Conservation (phyloP, 2,797 vertebrate species). For the Merluccius polli region DNA sequence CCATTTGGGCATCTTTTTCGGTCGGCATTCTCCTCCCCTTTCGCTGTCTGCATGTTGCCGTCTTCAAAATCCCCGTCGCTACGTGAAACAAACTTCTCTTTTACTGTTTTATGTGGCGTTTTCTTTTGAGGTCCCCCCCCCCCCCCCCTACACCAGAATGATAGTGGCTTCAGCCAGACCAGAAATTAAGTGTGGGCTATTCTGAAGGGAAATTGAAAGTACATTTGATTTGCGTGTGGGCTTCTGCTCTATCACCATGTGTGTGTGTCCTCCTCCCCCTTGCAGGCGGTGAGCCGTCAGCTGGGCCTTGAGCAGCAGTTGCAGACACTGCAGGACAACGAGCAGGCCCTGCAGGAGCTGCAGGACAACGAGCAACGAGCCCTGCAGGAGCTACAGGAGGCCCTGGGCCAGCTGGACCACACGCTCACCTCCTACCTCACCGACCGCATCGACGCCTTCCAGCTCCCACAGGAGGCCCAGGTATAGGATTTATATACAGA, state of each 20-base stretch:
- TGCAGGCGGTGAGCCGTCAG: conserved; percentile 86
- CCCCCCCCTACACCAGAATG: no score
- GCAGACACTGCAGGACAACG: conserved; percentile 74
- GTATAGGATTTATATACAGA: conserved; percentile 64
- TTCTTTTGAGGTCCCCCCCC: no score
- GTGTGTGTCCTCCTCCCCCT: not conserved
- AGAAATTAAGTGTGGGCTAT: not conserved
- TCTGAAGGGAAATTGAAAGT: not conserved
- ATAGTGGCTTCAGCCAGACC: no score
- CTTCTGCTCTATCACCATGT: not conserved
- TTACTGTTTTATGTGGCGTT: no score
- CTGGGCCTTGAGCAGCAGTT: conserved; percentile 87
- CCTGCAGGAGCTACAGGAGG: conserved; percentile 85
- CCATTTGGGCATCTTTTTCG: no score
- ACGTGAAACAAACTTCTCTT: no score
- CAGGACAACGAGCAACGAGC: conserved; percentile 81
- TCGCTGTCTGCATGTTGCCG: no score
- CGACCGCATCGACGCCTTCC: conserved; percentile 90
- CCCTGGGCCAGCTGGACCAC: conserved; percentile 85
- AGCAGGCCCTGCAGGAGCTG: conserved; percentile 82
- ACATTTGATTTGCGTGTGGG: no score
- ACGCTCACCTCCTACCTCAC: conserved; percentile 93
- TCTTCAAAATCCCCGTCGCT: no score
- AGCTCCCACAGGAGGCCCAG: conserved; percentile 93
- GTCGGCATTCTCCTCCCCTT: no score